A percentile compares a stretch with the other conserved stretches of the same genome.
Evolutionary conservation across 2,888 invertebrate species (phyloP).

Genomic region (Gryllus longicercus): DNA sequence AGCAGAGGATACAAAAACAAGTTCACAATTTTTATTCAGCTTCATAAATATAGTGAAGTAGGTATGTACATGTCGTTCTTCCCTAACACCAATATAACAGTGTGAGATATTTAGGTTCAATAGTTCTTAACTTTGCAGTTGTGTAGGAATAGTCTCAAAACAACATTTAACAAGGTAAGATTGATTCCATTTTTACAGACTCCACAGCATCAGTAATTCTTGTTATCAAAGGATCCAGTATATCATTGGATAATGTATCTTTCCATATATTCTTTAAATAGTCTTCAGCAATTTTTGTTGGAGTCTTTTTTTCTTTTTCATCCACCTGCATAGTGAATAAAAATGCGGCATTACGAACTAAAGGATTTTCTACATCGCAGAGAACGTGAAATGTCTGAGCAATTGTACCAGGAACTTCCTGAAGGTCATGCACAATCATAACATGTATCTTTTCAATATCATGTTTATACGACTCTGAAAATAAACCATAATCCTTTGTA

Average conservation of each 20-base stretch:
- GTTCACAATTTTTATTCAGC: not conserved
- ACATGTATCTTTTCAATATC: not conserved
- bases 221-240: not conserved
- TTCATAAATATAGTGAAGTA: not conserved
- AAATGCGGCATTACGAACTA: not conserved
- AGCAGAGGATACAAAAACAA: not conserved
- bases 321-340: not conserved
- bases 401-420: not conserved
- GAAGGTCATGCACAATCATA: not conserved
- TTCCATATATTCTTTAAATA: not conserved
- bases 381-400: slow-evolving; percentile 12
- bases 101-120: no score
- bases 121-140: no score
- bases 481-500: slow-evolving; percentile 3
- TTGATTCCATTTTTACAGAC: not conserved
- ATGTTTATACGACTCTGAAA: not conserved
- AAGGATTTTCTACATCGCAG: not conserved
- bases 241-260: not conserved
- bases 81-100: no score
- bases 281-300: not conserved
- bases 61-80: not conserved
- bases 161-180: no score
- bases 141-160: no score
- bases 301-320: not conserved
- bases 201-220: slow-evolving; percentile 3